These are phyloP conservation scores for Dolichomitus sp. DNA, from an alignment of 2,888 invertebrate genomes.

Conservation along the genomic window DNA sequence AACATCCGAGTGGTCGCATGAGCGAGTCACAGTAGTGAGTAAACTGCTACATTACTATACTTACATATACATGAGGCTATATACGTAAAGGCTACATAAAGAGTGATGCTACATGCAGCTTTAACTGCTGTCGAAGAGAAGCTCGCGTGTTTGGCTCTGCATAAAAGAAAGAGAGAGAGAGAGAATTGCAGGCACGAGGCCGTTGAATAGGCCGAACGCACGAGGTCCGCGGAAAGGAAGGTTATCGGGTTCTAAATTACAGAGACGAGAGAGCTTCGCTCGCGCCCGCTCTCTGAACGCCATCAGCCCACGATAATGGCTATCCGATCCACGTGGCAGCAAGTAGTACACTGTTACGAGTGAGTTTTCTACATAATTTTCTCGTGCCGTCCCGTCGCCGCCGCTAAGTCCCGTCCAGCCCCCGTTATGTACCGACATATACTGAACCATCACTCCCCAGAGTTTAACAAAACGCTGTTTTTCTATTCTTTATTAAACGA, in stretches of 20 bases:
- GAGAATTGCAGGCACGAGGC: conserved; percentile 59
- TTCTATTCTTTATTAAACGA: too few species aligned
- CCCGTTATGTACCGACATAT: conserved; percentile 33
- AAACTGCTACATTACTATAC: conserved; percentile 20
- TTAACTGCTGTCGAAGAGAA: conserved; percentile 57
- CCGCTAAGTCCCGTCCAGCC: conserved; percentile 44
- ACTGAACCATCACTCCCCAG: too few species aligned
- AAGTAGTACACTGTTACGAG: conserved; percentile 60
- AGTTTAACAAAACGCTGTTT: too few species aligned
- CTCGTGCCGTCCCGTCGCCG: conserved; percentile 65
- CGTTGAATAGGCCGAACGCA: conserved; percentile 64
- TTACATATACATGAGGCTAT: conserved; percentile 15
- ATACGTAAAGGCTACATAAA: conserved; percentile 9
- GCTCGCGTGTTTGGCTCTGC: conserved; percentile 59
- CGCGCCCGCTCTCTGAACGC: conserved; percentile 54
- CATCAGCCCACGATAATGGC: conserved; percentile 64
- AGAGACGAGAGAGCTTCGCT: conserved; percentile 65
- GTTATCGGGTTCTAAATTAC: conserved; percentile 73
- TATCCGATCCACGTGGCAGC: conserved; percentile 67
- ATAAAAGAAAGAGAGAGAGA: conserved; percentile 43
- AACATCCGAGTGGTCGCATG: conserved; percentile 45
- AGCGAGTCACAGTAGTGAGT: conserved; percentile 35
- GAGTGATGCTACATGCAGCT: conserved; percentile 62
- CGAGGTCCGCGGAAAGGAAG: conserved; percentile 70
- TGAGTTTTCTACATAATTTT: conserved; percentile 71